A percentile compares a stretch with the other conserved stretches of the same genome.
phyloP scores from a whole-genome alignment of 2,113 vertebrate species.

The Elephas maximus region DNA sequence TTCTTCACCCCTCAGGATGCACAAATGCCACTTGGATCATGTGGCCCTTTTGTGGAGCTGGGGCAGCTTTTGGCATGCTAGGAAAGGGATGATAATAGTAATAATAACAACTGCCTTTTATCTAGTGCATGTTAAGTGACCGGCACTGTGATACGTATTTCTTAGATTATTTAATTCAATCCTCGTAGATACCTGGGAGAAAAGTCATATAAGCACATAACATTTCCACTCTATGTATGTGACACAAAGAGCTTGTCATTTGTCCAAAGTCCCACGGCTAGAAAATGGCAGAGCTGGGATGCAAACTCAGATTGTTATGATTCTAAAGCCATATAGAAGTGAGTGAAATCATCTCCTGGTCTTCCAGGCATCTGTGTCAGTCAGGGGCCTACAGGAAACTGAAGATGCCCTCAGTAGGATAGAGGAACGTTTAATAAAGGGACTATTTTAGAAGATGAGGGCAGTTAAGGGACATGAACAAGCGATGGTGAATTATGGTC shows the following conservation, averaged over 20 bases:
- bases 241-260: neutral
- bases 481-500: neutral
- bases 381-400: neutral
- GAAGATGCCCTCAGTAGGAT: neutral
- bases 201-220: neutral
- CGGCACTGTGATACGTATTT: neutral
- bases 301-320: neutral
- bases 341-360: neutral
- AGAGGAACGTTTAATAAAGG: neutral
- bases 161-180: constrained; percentile 15
- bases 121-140: neutral
- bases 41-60: neutral
- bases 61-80: neutral
- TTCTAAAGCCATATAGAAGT: neutral
- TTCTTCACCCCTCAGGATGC: neutral
- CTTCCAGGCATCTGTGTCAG: no score
- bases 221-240: neutral
- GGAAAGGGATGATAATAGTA: neutral
- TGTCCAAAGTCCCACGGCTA: neutral
- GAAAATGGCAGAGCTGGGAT: neutral
- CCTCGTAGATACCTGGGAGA: neutral
- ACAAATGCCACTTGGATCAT: neutral
- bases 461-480: neutral
- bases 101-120: neutral
- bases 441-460: neutral